Evolutionary conservation across 2,888 invertebrate genomes (phyloP).

Genomic region (Balanococcus diminutus): DNA sequence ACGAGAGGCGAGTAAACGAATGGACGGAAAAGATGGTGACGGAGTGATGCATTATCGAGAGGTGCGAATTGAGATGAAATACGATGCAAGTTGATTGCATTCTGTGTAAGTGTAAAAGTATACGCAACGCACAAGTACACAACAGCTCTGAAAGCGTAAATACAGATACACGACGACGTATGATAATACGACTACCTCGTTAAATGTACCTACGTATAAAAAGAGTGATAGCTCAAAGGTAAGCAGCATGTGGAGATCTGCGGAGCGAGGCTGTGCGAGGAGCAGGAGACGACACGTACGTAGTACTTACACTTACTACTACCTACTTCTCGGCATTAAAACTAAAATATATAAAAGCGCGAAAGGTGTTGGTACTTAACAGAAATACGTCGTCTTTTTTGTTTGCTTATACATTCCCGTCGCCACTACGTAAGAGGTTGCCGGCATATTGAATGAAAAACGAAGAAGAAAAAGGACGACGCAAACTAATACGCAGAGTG

Average conservation of each 20-base stretch:
- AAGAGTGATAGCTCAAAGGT: not conserved
- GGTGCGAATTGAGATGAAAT: too few relatives aligned
- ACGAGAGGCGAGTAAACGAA: too few relatives aligned
- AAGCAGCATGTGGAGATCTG: not conserved
- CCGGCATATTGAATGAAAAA: conserved; percentile 25
- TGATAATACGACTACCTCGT: not conserved
- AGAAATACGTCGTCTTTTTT: conserved; percentile 30
- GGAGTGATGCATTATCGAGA: too few relatives aligned
- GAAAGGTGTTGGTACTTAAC: conserved; percentile 38
- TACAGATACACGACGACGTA: not conserved
- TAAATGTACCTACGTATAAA: conserved; percentile 14
- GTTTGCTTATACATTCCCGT: conserved; percentile 15
- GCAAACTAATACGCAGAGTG: not conserved
- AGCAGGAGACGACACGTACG: not conserved
- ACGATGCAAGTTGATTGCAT: too few relatives aligned
- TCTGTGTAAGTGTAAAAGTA: too few relatives aligned
- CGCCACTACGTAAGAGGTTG: conserved; percentile 18
- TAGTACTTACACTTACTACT: too few relatives aligned
- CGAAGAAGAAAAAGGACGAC: conserved; percentile 29
- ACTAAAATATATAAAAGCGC: conserved; percentile 33
- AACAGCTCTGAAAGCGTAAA: too few relatives aligned
- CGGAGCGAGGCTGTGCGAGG: not conserved
- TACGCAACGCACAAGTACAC: too few relatives aligned
- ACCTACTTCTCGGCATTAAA: conserved; percentile 23
- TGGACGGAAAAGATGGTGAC: too few relatives aligned